Base-by-base conservation (phyloP, 1,140 invertebrate species). In the Apolygus lucorum region DNA sequence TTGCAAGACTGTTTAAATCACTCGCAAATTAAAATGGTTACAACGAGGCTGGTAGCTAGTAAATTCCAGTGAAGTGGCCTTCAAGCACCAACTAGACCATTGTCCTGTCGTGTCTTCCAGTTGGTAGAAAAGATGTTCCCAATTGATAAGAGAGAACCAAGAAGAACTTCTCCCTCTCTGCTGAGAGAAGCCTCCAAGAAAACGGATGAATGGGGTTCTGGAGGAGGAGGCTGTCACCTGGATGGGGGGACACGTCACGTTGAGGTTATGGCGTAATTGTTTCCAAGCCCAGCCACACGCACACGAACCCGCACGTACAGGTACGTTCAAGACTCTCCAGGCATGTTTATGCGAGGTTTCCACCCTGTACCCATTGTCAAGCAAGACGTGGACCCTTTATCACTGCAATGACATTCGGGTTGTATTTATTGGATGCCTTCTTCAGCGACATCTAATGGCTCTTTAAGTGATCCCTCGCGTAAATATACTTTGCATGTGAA, bases 251-350 rank as follows among this genome's bases (percentile, higher is more conserved):
- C 34, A 49, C 22, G 54, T 59, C 54, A 59, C 54, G 54, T 59
- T 59, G 54, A 59, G 27, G 64, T 66, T 66, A 66, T 66, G 64
- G 64, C 29, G 64, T 66, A 66, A 66, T 66, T 66, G 64, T 66
- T 66, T 24, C 29, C 64, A 34, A 66, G 64, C 27, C 17, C 62
- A 14, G 26, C 62, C 21, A 63, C 62, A 26, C 62, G 64, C 27
- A 66, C 64, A 8, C 54, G 22, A 59, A 11, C 34, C 34, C 8
- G 34, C 54, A 59, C 54, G 54, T 59, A 59, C 22, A 22, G 22
- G 54, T 17, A 59, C 54, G 54, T 59, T 21, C 11, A 59, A 21
- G 54, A 24, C 54, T 4, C 21, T 17, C 14, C 14, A 26, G 26
- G 26, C 27, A 66, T 29, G 64, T 66, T 66, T 66, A 66, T 66